Percentiles rank a stretch among this genome's conserved stretches.
These are phyloP conservation scores for Exocentrus adspersus DNA, from an alignment of 2,888 invertebrate species.

Conservation along the genomic window DNA sequence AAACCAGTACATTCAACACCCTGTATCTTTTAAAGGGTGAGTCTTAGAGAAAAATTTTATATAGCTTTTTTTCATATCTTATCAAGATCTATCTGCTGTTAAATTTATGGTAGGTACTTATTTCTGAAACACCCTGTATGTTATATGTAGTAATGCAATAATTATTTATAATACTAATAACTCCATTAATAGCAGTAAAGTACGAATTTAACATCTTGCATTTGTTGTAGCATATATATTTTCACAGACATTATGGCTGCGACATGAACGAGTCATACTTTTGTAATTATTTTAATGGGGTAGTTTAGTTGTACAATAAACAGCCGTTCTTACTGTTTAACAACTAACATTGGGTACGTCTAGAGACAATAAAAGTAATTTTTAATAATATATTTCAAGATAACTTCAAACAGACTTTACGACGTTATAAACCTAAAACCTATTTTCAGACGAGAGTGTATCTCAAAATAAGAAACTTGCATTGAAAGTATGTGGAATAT, in stretches of 20 bases:
- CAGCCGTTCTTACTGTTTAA: constrained; percentile 7
- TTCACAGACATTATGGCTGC: neutral
- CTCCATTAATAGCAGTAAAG: too few relatives aligned
- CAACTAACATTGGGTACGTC: constrained; percentile 5
- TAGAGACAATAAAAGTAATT: constrained; percentile 4
- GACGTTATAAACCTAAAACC: neutral
- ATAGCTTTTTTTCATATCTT: too few relatives aligned
- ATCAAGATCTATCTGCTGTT: too few relatives aligned
- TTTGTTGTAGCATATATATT: neutral
- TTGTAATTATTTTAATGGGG: constrained; percentile 9
- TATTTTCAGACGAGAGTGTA: neutral
- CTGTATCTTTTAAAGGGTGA: too few relatives aligned
- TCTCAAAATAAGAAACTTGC: neutral
- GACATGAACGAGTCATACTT: neutral
- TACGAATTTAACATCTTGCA: too few relatives aligned
- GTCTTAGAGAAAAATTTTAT: too few relatives aligned
- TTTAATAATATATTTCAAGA: constrained; percentile 6
- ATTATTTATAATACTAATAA: too few relatives aligned
- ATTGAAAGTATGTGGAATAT: neutral
- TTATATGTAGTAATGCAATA: too few relatives aligned
- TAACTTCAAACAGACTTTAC: neutral
- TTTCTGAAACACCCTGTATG: too few relatives aligned
- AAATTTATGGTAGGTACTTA: too few relatives aligned
- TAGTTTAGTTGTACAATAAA: constrained; percentile 8
- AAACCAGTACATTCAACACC: too few relatives aligned